phyloP scores from a whole-genome alignment of 2,888 invertebrate species.

The Stenchaetothrips biformis region DNA sequence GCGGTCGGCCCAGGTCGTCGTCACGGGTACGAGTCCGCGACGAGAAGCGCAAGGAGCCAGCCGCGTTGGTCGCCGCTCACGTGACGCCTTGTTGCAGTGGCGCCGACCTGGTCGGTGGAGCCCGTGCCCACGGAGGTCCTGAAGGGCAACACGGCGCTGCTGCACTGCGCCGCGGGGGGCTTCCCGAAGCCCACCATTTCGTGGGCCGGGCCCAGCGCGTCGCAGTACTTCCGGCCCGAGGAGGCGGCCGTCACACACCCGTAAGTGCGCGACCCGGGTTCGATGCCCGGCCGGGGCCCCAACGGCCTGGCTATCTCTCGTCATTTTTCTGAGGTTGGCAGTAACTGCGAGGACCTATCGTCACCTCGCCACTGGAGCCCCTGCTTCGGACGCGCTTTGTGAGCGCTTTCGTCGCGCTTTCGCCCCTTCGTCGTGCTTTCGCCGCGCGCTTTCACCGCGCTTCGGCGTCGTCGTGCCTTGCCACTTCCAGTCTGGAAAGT shows the following conservation, averaged over 20 bases:
- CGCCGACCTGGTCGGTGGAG: conserved; percentile 1
- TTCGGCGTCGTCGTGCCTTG: too few relatives aligned
- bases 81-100: background rate
- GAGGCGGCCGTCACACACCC: background rate
- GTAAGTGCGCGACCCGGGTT: background rate
- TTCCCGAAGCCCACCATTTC: conserved; percentile 37
- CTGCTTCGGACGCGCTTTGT: too few relatives aligned
- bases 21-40: conserved; percentile 44
- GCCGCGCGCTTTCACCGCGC: too few relatives aligned
- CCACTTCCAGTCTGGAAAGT: too few relatives aligned
- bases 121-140: conserved; percentile 1
- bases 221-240: conserved; percentile 1
- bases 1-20: conserved; percentile 45
- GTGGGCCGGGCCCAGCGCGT: background rate
- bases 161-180: conserved; percentile 39
- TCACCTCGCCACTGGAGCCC: too few relatives aligned
- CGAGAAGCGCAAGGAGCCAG: too few relatives aligned
- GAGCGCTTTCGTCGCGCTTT: too few relatives aligned
- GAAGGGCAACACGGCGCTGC: conserved; percentile 16
- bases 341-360: too few relatives aligned
- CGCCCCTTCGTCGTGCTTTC: too few relatives aligned
- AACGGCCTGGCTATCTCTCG: too few relatives aligned
- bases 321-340: too few relatives aligned
- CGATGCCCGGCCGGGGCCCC: too few relatives aligned
- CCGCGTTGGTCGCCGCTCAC: conserved; percentile 33